Base-by-base conservation (phyloP, 2,888 invertebrate species). In the Spisula solida region DNA sequence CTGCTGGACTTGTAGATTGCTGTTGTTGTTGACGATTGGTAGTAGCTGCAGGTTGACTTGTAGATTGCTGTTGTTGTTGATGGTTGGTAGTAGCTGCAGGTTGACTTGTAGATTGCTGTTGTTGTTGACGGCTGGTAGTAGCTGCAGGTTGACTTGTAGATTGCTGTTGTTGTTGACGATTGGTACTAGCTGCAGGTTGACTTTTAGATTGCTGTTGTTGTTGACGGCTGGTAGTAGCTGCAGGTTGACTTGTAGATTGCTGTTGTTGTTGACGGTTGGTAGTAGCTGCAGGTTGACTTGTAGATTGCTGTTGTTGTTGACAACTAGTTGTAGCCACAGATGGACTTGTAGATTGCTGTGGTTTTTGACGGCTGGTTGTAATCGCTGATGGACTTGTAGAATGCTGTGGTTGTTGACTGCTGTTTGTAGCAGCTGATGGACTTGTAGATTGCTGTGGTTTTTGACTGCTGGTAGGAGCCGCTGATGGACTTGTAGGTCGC, bases 1-100 rank as follows among this genome's bases (percentile, higher is more conserved):
- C 41, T 41, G 41, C 2, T 41, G 41, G 41, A 41, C 47, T 12
- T 81, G 20, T 8, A 25, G 14, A 41, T 41, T 41, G 41, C 41
- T 41, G 41, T 41, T 2, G 41, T 41, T 41, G 41, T 41, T 51
- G 12, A 51, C 51, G 4, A 14, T 6, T 66, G n/a, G 10, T n/a
- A 66, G 25, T 25, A 66, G 60, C n/a, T 66, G 60, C 60, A 25
- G 60, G 25, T 66, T 25, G n/a, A 66, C 60, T 66, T 66, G 60
- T 66, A 8, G 60, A 66, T 25, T 66, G 60, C n/a, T n/a, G n/a
- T 66, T 0, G 60, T 66, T 25, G 60, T 66, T 66, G 20, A n/a
- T 25, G 1, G 12, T 25, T 66, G 20, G 60, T 66, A 6, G 60
- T 66, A n/a, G n/a, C 2, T 66, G 60, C n/a, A 18, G 56, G 18